Conservation (phyloP, 2,888 invertebrate genomes). For the Tryphoninae sp. region DNA sequence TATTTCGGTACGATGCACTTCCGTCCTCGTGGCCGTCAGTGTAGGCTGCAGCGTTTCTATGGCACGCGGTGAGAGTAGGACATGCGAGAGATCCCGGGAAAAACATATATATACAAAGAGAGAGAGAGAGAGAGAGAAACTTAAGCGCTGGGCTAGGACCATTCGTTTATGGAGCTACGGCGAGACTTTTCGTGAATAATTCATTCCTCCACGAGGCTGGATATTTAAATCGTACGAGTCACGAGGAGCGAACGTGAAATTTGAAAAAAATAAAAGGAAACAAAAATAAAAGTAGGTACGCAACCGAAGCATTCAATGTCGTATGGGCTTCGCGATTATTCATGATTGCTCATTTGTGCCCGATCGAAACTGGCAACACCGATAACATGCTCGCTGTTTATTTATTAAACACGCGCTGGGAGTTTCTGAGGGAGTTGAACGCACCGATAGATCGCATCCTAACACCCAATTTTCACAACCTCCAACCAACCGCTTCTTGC, state of each 20-base stretch:
- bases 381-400: background rate
- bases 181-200: constrained; percentile 47
- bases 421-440: background rate
- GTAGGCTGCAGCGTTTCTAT: constrained; percentile 23
- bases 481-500: background rate
- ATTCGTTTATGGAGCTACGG: constrained; percentile 40
- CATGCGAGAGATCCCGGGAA: constrained; percentile 1
- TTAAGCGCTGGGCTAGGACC: constrained; percentile 33
- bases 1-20: constrained; percentile 56
- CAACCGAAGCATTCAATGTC: background rate
- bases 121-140: constrained; percentile 10
- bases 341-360: constrained; percentile 6
- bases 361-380: background rate
- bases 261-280: background rate
- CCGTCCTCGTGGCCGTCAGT: constrained; percentile 43
- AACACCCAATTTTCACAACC: too few relatives aligned
- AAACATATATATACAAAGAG: constrained; percentile 15
- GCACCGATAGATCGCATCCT: background rate
- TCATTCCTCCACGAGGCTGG: constrained; percentile 32
- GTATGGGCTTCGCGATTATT: background rate
- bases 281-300: background rate
- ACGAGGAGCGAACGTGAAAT: constrained; percentile 10
- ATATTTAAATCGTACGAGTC: constrained; percentile 38
- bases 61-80: constrained; percentile 1
- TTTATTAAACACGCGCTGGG: background rate